phyloP scores from a whole-genome alignment of 2,888 invertebrate genomes.

The Ptychoptera contaminata region DNA sequence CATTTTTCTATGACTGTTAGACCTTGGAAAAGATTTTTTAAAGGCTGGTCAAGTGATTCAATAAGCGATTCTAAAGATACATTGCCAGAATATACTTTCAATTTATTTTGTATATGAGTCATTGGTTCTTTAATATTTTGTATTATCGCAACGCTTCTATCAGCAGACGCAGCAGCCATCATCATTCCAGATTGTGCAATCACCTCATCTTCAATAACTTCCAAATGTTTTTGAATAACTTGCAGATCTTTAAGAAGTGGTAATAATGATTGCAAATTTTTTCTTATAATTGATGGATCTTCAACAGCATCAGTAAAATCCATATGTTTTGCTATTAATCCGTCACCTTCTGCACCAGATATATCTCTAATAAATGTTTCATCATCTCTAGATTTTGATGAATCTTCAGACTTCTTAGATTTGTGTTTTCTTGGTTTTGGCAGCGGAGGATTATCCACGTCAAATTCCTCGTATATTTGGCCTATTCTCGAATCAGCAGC shows the following conservation, averaged over 20 bases:
- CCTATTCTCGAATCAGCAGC: slow-evolving; percentile 7
- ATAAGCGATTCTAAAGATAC: slow-evolving; percentile 29
- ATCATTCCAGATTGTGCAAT: slow-evolving; percentile 46
- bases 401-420: slow-evolving; percentile 18
- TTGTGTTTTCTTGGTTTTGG: slow-evolving; percentile 14
- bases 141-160: slow-evolving; percentile 48
- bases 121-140: slow-evolving; percentile 44
- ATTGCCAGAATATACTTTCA: slow-evolving; percentile 35
- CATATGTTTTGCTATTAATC: slow-evolving; percentile 19
- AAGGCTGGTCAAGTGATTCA: slow-evolving; percentile 41
- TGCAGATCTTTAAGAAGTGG: slow-evolving; percentile 29
- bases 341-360: slow-evolving; percentile 41
- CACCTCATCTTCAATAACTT: slow-evolving; percentile 47
- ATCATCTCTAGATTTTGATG: slow-evolving; percentile 25
- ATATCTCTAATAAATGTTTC: slow-evolving; percentile 32
- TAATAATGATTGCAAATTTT: slow-evolving; percentile 30
- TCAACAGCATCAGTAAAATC: slow-evolving; percentile 25
- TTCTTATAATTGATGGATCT: slow-evolving; percentile 32
- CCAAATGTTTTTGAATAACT: slow-evolving; percentile 38
- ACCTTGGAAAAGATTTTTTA: slow-evolving; percentile 47
- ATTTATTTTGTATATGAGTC: slow-evolving; percentile 44
- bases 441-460: slow-evolving; percentile 16
- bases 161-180: slow-evolving; percentile 48
- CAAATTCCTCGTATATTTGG: slow-evolving; percentile 8
- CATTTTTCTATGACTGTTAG: slow-evolving; percentile 51